Conservation (phyloP, 1,140 invertebrate species). For the Diabrotica undecimpunctata region DNA sequence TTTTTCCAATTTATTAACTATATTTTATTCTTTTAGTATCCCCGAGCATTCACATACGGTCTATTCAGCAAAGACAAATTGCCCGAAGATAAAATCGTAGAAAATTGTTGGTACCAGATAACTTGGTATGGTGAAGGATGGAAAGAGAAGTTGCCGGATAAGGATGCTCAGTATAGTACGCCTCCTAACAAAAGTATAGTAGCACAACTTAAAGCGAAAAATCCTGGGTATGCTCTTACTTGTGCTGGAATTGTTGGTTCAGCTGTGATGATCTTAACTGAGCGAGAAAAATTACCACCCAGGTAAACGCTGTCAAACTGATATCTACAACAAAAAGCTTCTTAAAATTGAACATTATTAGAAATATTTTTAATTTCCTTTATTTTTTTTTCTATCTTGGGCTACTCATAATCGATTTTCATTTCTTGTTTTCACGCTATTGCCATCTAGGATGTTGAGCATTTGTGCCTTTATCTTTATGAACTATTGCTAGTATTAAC, state of each 20-base stretch:
- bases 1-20: not conserved
- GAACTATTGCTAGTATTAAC: too few species aligned
- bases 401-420: too few species aligned
- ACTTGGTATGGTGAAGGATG: slow-evolving; percentile 76
- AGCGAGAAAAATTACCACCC: slow-evolving; percentile 59
- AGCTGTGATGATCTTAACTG: slow-evolving; percentile 57
- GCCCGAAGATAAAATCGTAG: slow-evolving; percentile 54
- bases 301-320: slow-evolving; percentile 50
- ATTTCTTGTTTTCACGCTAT: too few species aligned
- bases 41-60: slow-evolving; percentile 70
- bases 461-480: too few species aligned
- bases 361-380: too few species aligned
- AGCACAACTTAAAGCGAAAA: slow-evolving; percentile 58
- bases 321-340: too few species aligned
- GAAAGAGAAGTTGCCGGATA: slow-evolving; percentile 59
- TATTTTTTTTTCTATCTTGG: too few species aligned
- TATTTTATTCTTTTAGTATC: slow-evolving; percentile 42
- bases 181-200: slow-evolving; percentile 65
- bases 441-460: too few species aligned
- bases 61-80: slow-evolving; percentile 65
- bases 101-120: slow-evolving; percentile 62
- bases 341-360: too few species aligned
- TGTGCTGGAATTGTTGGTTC: slow-evolving; percentile 65
- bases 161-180: slow-evolving; percentile 32
- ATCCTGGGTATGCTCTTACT: slow-evolving; percentile 83